Percentiles rank a stretch among this genome's conserved stretches.
Evolutionary conservation across 2,113 vertebrate genomes (phyloP).

Genomic region (Myrmecobius fasciatus): DNA sequence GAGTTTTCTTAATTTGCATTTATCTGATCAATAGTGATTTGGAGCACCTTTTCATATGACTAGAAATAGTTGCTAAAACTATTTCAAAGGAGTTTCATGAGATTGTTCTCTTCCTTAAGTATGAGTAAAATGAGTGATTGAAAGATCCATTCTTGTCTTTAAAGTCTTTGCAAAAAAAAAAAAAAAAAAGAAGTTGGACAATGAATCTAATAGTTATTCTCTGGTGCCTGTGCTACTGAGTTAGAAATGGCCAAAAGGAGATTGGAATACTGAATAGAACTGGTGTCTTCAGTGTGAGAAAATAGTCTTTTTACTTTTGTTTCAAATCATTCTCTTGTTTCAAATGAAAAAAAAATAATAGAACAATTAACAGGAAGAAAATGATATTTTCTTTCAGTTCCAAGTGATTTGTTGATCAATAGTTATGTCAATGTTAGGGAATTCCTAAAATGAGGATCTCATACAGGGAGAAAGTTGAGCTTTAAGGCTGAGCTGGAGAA

Average conservation of each 20-base stretch:
- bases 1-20: too few species aligned
- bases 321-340: slow-evolving; percentile 18
- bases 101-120: slow-evolving; percentile 35
- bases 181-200: slow-evolving; percentile 36
- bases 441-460: slow-evolving; percentile 7
- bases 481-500: neutral
- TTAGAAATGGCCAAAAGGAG: slow-evolving; percentile 43
- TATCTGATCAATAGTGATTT: too few species aligned
- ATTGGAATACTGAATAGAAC: neutral
- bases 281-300: neutral
- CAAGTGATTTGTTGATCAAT: neutral
- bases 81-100: slow-evolving; percentile 47
- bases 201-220: slow-evolving; percentile 56
- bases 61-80: too few species aligned
- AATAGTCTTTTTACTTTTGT: neutral
- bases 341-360: slow-evolving; percentile 32
- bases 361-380: neutral
- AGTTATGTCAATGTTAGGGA: neutral
- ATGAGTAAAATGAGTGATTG: slow-evolving; percentile 50
- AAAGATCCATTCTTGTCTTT: slow-evolving; percentile 57
- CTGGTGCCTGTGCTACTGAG: slow-evolving; percentile 27
- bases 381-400: slow-evolving; percentile 7
- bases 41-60: too few species aligned
- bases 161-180: slow-evolving; percentile 61
- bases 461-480: neutral